Conservation (phyloP, 2,888 invertebrate genomes). For the Eilema depressum region DNA sequence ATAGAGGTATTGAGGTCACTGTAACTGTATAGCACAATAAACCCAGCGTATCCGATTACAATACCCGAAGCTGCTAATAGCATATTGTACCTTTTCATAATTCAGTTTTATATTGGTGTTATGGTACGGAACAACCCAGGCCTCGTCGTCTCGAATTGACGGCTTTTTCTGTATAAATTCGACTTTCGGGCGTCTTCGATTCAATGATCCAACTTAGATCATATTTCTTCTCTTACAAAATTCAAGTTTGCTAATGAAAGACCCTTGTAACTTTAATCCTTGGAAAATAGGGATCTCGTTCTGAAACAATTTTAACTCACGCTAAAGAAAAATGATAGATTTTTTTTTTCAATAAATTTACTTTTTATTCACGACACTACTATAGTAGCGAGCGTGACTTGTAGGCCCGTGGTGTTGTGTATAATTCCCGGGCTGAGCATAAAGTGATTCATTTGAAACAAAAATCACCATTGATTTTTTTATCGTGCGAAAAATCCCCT, state of each 20-base stretch:
- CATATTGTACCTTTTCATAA: not conserved
- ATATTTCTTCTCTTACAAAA: slow-evolving; percentile 76
- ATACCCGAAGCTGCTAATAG: slow-evolving; percentile 4
- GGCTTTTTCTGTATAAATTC: slow-evolving; percentile 59
- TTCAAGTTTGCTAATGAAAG: slow-evolving; percentile 79
- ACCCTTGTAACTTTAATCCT: slow-evolving; percentile 75
- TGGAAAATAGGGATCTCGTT: slow-evolving; percentile 71
- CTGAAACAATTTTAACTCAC: slow-evolving; percentile 61
- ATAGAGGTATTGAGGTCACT: not conserved
- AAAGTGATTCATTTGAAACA: not conserved
- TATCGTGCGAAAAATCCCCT: too few species aligned
- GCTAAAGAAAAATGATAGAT: slow-evolving; percentile 20
- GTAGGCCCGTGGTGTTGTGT: too few species aligned
- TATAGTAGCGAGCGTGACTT: too few species aligned
- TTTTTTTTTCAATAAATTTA: not conserved
- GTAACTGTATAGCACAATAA: not conserved
- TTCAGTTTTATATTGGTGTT: not conserved
- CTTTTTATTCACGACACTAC: not conserved
- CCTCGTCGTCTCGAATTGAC: slow-evolving; percentile 23
- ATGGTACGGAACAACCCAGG: slow-evolving; percentile 13
- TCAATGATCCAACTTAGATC: slow-evolving; percentile 77
- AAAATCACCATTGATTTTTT: too few species aligned
- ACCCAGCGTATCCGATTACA: slow-evolving; percentile 1
- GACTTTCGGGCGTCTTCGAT: slow-evolving; percentile 62
- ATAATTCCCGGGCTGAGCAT: not conserved